These are phyloP conservation scores for Terebella lapidaria DNA, from an alignment of 2,888 invertebrate genomes.

Conservation along the genomic window DNA sequence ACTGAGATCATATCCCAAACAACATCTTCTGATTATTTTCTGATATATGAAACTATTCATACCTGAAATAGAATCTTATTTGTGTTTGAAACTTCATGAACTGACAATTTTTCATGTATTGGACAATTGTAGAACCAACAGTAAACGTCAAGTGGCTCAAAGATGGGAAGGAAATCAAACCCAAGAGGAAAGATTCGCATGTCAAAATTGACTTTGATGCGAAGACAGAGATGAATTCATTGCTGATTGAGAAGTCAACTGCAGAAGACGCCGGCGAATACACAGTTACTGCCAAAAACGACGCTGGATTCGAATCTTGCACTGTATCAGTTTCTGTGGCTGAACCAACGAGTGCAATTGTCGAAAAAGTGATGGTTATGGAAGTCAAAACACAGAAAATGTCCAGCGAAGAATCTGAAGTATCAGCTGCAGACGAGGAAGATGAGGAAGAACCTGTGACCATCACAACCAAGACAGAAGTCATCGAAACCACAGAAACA, in stretches of 20 bases:
- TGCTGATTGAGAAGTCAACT: constrained; percentile 27
- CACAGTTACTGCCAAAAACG: constrained; percentile 16
- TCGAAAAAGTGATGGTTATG: background rate
- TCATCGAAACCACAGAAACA: too few relatives aligned
- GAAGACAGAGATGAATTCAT: constrained; percentile 21
- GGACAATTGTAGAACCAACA: constrained; percentile 8
- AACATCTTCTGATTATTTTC: too few relatives aligned
- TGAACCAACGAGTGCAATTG: background rate
- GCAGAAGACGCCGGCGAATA: constrained; percentile 33
- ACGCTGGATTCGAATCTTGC: constrained; percentile 17
- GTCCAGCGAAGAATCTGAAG: too few relatives aligned
- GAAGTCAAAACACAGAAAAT: too few relatives aligned
- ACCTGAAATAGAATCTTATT: too few relatives aligned
- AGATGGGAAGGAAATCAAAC: constrained; percentile 17
- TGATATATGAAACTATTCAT: too few relatives aligned
- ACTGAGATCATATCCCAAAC: too few relatives aligned
- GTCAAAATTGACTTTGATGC: constrained; percentile 13
- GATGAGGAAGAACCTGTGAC: too few relatives aligned
- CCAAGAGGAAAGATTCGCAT: constrained; percentile 7
- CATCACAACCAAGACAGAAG: too few relatives aligned
- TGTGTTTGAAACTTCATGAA: too few relatives aligned
- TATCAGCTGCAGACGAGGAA: too few relatives aligned
- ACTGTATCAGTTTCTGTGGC: constrained; percentile 9
- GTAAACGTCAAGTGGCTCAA: constrained; percentile 21
- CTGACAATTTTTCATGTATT: too few relatives aligned